Conservation (phyloP, 2,797 vertebrate genomes). For the Bucorvus abyssinicus region DNA sequence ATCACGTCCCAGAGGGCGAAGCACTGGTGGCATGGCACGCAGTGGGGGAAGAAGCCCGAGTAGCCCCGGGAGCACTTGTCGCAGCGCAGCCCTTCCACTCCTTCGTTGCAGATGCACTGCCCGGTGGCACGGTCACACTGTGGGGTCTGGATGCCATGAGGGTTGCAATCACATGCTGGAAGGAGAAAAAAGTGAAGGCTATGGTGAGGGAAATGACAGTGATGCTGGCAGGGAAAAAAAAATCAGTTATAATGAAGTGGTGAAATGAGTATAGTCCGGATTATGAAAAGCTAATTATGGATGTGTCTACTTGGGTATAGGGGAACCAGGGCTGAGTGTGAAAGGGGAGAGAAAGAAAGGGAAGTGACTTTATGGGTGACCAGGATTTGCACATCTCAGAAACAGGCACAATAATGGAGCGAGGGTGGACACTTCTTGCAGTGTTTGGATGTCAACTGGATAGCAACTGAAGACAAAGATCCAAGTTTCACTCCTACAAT, state of each 20-base stretch:
- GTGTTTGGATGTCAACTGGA: not conserved
- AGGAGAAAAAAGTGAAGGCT: constrained; percentile 8
- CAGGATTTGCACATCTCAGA: not conserved
- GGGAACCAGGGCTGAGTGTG: not conserved
- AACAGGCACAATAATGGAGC: not conserved
- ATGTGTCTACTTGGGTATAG: not conserved
- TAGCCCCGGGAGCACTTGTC: constrained; percentile 90
- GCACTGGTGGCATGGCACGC: constrained; percentile 91
- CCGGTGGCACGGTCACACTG: constrained; percentile 89
- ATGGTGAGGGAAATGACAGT: not conserved
- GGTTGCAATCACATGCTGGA: constrained; percentile 93
- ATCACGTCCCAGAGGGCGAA: constrained; percentile 90
- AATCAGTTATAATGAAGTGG: not conserved
- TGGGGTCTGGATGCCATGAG: constrained; percentile 80
- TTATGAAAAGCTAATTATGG: not conserved
- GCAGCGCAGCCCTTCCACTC: constrained; percentile 85
- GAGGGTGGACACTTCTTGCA: not conserved
- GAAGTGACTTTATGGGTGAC: not conserved
- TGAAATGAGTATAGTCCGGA: not conserved
- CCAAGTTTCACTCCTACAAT: not conserved
- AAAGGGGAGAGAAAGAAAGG: not conserved
- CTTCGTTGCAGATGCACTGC: constrained; percentile 87
- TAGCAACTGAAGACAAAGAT: not conserved
- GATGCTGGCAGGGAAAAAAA: not conserved
- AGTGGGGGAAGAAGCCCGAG: constrained; percentile 89